A percentile compares a stretch with the other conserved stretches of the same genome.
phyloP scores from a whole-genome alignment of 2,888 invertebrate genomes.

The Drosophila vallismaia region DNA sequence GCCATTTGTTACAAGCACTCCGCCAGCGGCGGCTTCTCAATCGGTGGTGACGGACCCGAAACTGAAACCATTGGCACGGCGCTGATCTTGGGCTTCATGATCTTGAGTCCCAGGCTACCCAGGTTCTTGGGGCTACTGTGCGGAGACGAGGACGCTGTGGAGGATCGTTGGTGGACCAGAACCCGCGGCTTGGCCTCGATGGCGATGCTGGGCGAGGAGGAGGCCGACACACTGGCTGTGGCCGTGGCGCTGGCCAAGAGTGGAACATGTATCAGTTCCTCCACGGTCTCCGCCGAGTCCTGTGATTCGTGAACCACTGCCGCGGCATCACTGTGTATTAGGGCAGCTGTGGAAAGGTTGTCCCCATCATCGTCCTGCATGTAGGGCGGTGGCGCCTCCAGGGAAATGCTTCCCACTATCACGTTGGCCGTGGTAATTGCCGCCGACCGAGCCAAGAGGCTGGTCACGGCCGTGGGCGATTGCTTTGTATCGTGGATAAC shows the following conservation, averaged over 20 bases:
- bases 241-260: slow-evolving; percentile 61
- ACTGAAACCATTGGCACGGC: slow-evolving; percentile 90
- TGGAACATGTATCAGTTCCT: slow-evolving; percentile 77
- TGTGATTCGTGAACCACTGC: slow-evolving; percentile 69
- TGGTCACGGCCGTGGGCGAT: slow-evolving; percentile 62
- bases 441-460: slow-evolving; percentile 73
- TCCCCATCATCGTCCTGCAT: slow-evolving; percentile 78
- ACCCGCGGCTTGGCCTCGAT: slow-evolving; percentile 70
- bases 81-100: slow-evolving; percentile 75
- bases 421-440: slow-evolving; percentile 81
- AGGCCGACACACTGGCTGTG: slow-evolving; percentile 53
- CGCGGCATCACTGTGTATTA: slow-evolving; percentile 62
- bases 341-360: slow-evolving; percentile 58
- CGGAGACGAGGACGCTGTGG: slow-evolving; percentile 79
- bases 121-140: slow-evolving; percentile 80
- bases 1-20: slow-evolving; percentile 84
- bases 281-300: slow-evolving; percentile 78
- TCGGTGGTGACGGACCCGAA: slow-evolving; percentile 91
- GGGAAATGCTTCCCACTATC: slow-evolving; percentile 83
- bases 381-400: slow-evolving; percentile 82
- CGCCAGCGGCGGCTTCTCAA: slow-evolving; percentile 85
- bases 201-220: slow-evolving; percentile 56
- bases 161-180: slow-evolving; percentile 81
- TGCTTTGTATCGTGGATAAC: slow-evolving; percentile 62
- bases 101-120: slow-evolving; percentile 67